Base-by-base conservation (phyloP, 2,113 vertebrate genomes). In the Caracal caracal region DNA sequence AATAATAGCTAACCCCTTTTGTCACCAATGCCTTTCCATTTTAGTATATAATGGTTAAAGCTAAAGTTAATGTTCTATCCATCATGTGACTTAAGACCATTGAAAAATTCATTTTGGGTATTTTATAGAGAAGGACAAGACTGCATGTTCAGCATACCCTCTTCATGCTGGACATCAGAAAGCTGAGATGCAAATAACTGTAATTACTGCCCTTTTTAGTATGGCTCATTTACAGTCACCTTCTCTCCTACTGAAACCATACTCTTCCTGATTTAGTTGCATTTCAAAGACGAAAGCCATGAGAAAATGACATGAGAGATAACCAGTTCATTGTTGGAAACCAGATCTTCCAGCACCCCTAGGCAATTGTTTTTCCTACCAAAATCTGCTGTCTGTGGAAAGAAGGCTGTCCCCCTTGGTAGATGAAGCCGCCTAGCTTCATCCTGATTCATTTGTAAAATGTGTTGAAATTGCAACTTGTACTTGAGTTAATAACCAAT, bases 231-330 rank as follows among this genome's bases (percentile, higher is more conserved):
- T 85, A 91, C 73, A 79, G n/a, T 82, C 40, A 61, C 37, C 47
- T 76, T 97, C 51, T 75, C 59, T 91, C 6, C 90, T 47, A 22
- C 51, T 79, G 19, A 97, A 96, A 70, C 10, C 33, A 61, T 81
- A 73, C 16, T 92, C 47, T 68, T 91, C 75, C 90, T 63, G 10
- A 63, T 73, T 90, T 76, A 85, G 19, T 84, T 12, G 47, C 81
- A 85, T 93, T 93, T 75, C 91, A 86, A 94, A 96, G 40, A 88
- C 92, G n/a, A 94, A 91, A 49, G 19, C 33, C 33, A 56, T 79
- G 93, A 59, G n/a, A 90, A 63, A 66, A 88, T 75, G 63, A 79
- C 79, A 56, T 82, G 12, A 70, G 56, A 88, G 83, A 63, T 94
- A 47, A 94, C 16, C 33, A 66, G 33, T 53, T 94, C 24, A 16